Evolutionary conservation across 2,888 invertebrate species (phyloP).

Genomic region (Quadroppia sp.): DNA sequence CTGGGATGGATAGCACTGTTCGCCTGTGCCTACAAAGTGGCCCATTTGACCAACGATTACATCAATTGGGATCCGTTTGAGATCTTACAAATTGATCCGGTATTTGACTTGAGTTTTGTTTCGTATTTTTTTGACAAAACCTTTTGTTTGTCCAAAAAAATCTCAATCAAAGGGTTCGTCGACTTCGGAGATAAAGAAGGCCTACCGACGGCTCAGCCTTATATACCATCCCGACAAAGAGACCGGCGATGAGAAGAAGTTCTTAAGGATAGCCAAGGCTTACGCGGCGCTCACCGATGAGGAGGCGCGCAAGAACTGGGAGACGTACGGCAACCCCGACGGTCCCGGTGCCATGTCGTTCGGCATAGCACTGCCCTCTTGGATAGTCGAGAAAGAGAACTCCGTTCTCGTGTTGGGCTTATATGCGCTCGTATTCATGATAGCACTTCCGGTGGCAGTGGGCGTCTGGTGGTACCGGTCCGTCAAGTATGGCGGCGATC

Average conservation of each 20-base stretch:
- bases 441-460: constrained; percentile 70
- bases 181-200: constrained; percentile 84
- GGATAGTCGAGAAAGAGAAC: constrained; percentile 99
- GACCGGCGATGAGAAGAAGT: constrained; percentile 92
- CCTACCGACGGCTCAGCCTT: constrained; percentile 87
- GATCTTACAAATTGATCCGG: constrained; percentile 80
- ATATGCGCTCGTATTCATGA: constrained; percentile 96
- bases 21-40: constrained; percentile 81
- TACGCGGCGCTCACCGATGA: constrained; percentile 80
- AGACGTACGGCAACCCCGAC: constrained; percentile 98
- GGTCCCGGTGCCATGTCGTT: constrained; percentile 99
- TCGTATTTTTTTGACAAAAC: too few relatives aligned
- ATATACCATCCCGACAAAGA: constrained; percentile 96
- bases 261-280: constrained; percentile 95
- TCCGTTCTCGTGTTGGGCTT: constrained; percentile 84
- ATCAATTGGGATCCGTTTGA: constrained; percentile 98
- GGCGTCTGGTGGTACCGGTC: constrained; percentile 99
- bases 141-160: too few relatives aligned
- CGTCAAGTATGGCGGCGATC: constrained; percentile 93
- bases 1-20: constrained; percentile 76
- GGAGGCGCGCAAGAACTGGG: constrained; percentile 94
- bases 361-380: constrained; percentile 97
- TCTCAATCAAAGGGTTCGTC: constrained; percentile 66
- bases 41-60: constrained; percentile 96
- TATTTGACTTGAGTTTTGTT: too few relatives aligned